Evolutionary conservation across 2,113 vertebrate genomes (phyloP).

Genomic region (Pituophis catenifer): DNA sequence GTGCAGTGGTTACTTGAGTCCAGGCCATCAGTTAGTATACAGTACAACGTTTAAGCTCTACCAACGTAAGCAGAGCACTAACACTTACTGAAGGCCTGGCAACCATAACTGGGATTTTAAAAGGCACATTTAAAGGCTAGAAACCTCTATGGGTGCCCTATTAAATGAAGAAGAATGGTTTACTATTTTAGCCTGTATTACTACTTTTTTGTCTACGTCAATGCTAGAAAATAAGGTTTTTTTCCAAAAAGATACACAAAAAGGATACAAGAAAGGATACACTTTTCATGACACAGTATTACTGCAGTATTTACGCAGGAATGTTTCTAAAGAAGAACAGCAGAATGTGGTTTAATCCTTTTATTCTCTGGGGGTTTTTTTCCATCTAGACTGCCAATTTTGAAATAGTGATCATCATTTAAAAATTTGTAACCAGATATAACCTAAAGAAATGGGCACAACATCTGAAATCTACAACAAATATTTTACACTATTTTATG

Average conservation of each 20-base stretch:
- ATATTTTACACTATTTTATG: conserved; percentile 22
- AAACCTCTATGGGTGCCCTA: conserved; percentile 15
- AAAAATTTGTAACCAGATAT: conserved; percentile 17
- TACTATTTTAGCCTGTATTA: not conserved
- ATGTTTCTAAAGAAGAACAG: conserved; percentile 83
- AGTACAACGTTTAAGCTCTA: conserved; percentile 22
- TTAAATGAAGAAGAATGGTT: not conserved
- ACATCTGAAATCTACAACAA: conserved; percentile 33
- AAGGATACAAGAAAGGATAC: conserved; percentile 88
- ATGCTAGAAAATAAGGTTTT: conserved; percentile 21
- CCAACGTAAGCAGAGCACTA: not conserved
- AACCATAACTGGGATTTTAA: not conserved
- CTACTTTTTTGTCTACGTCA: conserved; percentile 47
- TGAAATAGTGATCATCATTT: conserved; percentile 34
- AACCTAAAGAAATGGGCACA: conserved; percentile 27
- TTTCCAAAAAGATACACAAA: conserved; percentile 59
- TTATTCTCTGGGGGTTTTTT: conserved; percentile 60
- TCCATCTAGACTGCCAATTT: conserved; percentile 53
- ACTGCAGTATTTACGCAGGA: conserved; percentile 79
- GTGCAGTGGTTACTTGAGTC: not conserved
- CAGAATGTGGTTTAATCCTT: conserved; percentile 76
- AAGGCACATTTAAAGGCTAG: conserved; percentile 12
- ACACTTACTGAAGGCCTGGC: not conserved
- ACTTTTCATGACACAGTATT: conserved; percentile 79
- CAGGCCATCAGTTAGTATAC: not conserved